Evolutionary conservation across 2,797 vertebrate genomes (phyloP).

Genomic region (Chiroxiphia lanceolata): DNA sequence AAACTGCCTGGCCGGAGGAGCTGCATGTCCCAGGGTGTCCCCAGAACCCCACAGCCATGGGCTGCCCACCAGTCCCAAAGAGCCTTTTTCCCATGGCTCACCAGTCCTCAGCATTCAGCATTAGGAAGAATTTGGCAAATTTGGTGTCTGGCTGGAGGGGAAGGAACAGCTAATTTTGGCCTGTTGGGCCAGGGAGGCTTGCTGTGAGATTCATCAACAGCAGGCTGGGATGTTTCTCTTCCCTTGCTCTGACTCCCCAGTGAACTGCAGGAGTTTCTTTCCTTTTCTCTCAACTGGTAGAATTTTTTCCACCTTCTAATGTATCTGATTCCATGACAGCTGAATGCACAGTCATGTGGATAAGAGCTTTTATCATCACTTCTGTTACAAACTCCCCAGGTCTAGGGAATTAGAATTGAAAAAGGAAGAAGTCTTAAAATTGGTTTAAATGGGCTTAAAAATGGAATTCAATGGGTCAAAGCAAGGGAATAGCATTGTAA

Average conservation of each 20-base stretch:
- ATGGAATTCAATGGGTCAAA: neutral
- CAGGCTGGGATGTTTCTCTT: neutral
- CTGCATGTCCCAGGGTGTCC: neutral
- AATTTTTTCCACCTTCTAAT: neutral
- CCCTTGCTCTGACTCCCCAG: neutral
- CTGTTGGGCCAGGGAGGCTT: neutral
- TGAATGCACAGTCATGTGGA: slow-evolving; percentile 1
- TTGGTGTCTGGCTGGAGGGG: neutral
- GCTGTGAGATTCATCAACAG: neutral
- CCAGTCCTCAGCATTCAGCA: neutral
- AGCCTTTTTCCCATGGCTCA: neutral
- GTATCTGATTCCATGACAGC: neutral
- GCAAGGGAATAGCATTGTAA: neutral
- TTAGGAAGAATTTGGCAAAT: neutral
- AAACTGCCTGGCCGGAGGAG: neutral
- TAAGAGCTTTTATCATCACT: slow-evolving; percentile 34
- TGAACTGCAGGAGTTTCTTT: neutral
- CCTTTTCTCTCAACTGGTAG: neutral
- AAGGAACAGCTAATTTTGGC: neutral
- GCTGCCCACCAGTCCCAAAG: neutral
- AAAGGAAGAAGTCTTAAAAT: neutral
- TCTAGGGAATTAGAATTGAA: neutral
- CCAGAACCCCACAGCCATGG: neutral
- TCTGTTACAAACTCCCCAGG: slow-evolving; percentile 9
- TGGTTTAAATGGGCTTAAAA: slow-evolving; percentile 34